Base-by-base conservation (phyloP, 2,888 invertebrate genomes). In the Timandra comae region DNA sequence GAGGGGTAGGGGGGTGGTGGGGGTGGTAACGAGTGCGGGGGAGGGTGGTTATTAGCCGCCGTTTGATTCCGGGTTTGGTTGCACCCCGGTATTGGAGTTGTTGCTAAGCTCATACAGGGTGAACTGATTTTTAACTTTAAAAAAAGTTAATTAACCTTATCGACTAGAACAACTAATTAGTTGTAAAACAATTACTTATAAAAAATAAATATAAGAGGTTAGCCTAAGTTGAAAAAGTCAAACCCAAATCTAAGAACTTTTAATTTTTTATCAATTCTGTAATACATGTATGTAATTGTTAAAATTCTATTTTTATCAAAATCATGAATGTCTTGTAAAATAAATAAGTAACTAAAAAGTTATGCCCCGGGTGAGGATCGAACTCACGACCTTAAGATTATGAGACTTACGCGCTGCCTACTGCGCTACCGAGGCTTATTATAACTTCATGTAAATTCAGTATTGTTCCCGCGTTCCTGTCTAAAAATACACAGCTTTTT, bases 301-400 rank as follows among this genome's bases (percentile, higher is more conserved):
- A n/a, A n/a, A n/a, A n/a, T n/a, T n/a, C n/a, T n/a, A n/a, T n/a
- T n/a, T n/a, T n/a, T n/a, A n/a, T n/a, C n/a, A n/a, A n/a, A n/a
- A n/a, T n/a, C n/a, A n/a, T n/a, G n/a, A n/a, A n/a, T n/a, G n/a
- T n/a, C n/a, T n/a, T n/a, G n/a, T 8, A 22, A n/a, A 22, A 8
- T 9, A 8, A 22, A 9, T 2, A 22, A 9, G 7, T 20, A 20
- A 20, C 8, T 3, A n/a, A 24, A 24, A 24, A 24, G 2, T 1
- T 6, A 52, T 92, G 91, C 92, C 91, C 93, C 92, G 91, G 91
- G 93, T 93, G 93, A 93, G 93, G 93, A 92, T 94, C 93, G 94
- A 94, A 94, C 94, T 94, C 93, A 93, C 93, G 94, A 93, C 93
- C 94, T 94, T 94, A 90, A 92, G 92, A 92, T 92, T 92, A 92